Evolutionary conservation across 2,888 invertebrate genomes (phyloP).

Genomic region (Fabriciana adippe): DNA sequence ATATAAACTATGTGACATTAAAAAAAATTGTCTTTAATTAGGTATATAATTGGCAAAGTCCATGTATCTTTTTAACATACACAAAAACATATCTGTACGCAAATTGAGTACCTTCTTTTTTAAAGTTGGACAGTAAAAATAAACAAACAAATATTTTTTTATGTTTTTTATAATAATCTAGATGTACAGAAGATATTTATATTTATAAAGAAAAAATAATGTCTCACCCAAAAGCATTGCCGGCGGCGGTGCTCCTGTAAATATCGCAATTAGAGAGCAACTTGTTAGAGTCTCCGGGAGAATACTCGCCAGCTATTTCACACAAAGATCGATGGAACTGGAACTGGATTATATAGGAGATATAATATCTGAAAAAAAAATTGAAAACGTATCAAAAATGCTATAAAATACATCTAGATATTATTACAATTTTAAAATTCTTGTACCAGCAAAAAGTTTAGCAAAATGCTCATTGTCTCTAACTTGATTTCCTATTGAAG

Average conservation of each 20-base stretch:
- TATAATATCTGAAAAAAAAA: constrained; percentile 83
- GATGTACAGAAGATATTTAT: no score
- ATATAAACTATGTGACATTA: no score
- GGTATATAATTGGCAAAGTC: no score
- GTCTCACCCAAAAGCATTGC: constrained; percentile 81
- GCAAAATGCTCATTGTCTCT: no score
- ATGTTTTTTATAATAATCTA: no score
- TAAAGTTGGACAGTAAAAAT: no score
- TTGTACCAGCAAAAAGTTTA: no score
- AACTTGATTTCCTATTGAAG: no score
- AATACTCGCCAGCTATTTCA: constrained; percentile 86
- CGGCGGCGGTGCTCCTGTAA: constrained; percentile 86
- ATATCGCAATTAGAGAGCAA: constrained; percentile 90
- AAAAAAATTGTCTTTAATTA: no score
- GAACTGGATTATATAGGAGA: constrained; percentile 91
- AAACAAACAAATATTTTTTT: no score
- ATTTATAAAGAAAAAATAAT: no score
- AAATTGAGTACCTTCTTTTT: not conserved
- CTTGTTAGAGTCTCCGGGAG: constrained; percentile 81
- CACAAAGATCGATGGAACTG: constrained; percentile 91
- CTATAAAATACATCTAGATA: not conserved
- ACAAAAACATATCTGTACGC: not conserved
- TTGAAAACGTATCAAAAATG: not conserved
- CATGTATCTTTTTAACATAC: no score
- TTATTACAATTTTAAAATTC: not conserved